Base-by-base conservation (phyloP, 2,888 invertebrate genomes). In the Chrysolina haemoptera region DNA sequence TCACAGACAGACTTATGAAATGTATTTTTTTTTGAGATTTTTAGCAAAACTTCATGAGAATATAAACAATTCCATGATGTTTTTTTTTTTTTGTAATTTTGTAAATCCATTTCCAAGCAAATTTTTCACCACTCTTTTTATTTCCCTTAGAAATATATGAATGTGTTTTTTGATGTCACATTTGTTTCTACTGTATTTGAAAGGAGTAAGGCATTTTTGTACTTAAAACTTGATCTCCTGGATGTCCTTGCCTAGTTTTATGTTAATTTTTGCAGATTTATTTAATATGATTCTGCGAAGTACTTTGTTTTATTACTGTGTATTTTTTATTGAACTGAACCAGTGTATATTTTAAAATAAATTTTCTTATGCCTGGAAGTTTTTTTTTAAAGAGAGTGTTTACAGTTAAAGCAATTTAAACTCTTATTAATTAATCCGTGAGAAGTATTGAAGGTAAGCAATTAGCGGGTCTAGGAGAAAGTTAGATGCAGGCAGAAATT, bases 1-100 rank as follows among this genome's bases (percentile, higher is more conserved):
- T 81, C 84, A 9, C 80, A 81, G 67, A 84, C 81, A 46, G 81
- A 84, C 78, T 81, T 85, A 66, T 85, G 80, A 77, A 66, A n/a
- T 2, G 14, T n/a, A n/a, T n/a, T n/a, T 46, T 1, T 22, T 40
- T 55, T 35, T 35, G 27, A 22, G 20, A 41, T 65, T 40, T 22
- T 62, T 63, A 18, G 16, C 35, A 9, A n/a, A 27, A 6, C 4
- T 35, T 11, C 14, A 22, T 41, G n/a, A 35, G 1, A 14, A 40
- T 35, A 35, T 35, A 35, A 35, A 35, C 35, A 35, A 35, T 3
- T 35, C 35, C 35, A 35, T 35, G 35, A 8, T 35, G 35, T 6
- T 35, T 35, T 35, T 6, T 35, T 35, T 35, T 35, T 35, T 35
- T 0, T 35, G 35, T 35, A 35, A 35, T 35, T 35, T 35, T 35